Evolutionary conservation across 2,888 invertebrate species (phyloP).

Genomic region (Catonia carolina): DNA sequence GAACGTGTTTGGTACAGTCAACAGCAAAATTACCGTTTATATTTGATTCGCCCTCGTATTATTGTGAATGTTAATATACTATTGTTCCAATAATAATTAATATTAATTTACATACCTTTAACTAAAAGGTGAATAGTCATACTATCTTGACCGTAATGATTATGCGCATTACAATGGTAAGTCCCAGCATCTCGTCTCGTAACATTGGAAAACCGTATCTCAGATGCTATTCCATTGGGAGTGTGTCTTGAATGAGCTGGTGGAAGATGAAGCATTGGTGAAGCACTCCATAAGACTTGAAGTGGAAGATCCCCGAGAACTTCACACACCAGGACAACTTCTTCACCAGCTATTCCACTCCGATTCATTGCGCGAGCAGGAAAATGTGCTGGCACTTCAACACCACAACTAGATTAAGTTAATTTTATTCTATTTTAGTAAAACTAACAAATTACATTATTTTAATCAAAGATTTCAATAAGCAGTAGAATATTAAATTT

Average conservation of each 20-base stretch:
- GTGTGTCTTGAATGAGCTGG: constrained; percentile 35
- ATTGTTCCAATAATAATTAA: no score
- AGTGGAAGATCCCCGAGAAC: constrained; percentile 36
- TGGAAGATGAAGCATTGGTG: constrained; percentile 29
- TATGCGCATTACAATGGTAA: constrained; percentile 46
- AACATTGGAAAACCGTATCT: constrained; percentile 37
- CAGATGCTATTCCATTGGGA: constrained; percentile 40
- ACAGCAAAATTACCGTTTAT: no score
- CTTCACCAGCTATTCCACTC: constrained; percentile 35
- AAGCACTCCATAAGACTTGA: constrained; percentile 33
- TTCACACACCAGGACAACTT: constrained; percentile 32
- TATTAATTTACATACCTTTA: constrained; percentile 43
- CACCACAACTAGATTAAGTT: not conserved
- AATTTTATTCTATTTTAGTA: not conserved
- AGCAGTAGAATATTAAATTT: no score
- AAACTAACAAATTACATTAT: not conserved
- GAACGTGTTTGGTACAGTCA: no score
- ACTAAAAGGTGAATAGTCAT: constrained; percentile 45
- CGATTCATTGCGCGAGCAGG: constrained; percentile 32
- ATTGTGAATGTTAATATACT: no score
- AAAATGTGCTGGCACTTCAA: constrained; percentile 44
- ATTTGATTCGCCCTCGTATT: no score
- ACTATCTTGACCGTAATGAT: constrained; percentile 46
- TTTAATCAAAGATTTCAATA: no score
- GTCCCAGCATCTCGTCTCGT: constrained; percentile 38